Conservation (phyloP, 2,888 invertebrate species). For the Drosophila mimetica region DNA sequence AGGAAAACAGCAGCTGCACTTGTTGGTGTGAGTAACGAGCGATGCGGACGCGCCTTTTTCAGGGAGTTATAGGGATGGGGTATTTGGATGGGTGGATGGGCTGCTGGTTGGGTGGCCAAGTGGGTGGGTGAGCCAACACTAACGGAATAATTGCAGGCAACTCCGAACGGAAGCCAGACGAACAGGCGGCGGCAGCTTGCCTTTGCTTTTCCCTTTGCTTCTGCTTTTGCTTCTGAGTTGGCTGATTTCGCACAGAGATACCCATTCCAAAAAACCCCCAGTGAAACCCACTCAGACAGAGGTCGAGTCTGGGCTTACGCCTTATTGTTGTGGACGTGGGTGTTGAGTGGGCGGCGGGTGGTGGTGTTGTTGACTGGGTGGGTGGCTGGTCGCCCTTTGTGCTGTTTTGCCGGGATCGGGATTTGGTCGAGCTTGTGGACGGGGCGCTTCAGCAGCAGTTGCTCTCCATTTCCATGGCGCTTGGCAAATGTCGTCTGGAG, state of each 20-base stretch:
- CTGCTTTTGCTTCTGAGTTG: slow-evolving; percentile 51
- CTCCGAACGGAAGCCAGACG: slow-evolving; percentile 74
- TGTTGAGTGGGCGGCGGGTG: neutral
- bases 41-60: slow-evolving; percentile 73
- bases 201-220: slow-evolving; percentile 32
- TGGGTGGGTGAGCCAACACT: slow-evolving; percentile 67
- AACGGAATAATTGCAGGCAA: slow-evolving; percentile 79
- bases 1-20: slow-evolving; percentile 67
- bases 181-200: slow-evolving; percentile 72
- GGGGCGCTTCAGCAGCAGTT: slow-evolving; percentile 24
- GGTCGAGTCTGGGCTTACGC: slow-evolving; percentile 39
- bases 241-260: slow-evolving; percentile 62
- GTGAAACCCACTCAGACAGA: slow-evolving; percentile 6
- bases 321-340: slow-evolving; percentile 50
- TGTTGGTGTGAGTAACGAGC: slow-evolving; percentile 76
- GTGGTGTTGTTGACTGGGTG: slow-evolving; percentile 1
- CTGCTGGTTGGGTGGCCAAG: neutral
- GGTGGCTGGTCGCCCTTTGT: slow-evolving; percentile 6
- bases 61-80: slow-evolving; percentile 2
- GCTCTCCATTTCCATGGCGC: slow-evolving; percentile 45
- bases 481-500: slow-evolving; percentile 55
- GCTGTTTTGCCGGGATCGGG: slow-evolving; percentile 18
- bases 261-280: slow-evolving; percentile 3
- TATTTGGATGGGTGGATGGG: slow-evolving; percentile 1
- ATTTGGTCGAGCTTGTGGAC: slow-evolving; percentile 14